These are phyloP conservation scores for Trichoplax adhaerens DNA, from an alignment of 37 sponge, comb jelly and placozoan species.

Conservation along the genomic window DNA sequence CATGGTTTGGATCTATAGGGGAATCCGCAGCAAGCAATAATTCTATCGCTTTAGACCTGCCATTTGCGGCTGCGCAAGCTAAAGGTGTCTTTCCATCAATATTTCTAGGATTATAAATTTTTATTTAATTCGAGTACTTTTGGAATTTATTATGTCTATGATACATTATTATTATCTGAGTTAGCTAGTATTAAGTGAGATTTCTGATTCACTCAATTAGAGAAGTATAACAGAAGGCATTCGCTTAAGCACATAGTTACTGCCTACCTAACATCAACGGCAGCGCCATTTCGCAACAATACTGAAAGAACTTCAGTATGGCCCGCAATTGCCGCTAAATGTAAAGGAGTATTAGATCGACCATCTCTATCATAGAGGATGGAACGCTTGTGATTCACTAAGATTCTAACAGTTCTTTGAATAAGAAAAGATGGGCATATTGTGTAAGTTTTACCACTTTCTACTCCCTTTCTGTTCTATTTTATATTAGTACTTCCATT, in stretches of 20 bases:
- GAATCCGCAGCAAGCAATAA: constrained; percentile 10
- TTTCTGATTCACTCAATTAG: too few relatives aligned
- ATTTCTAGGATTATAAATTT: too few relatives aligned
- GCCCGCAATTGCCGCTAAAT: constrained; percentile 10
- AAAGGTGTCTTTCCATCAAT: constrained; percentile 9
- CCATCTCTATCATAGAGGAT: constrained; percentile 70
- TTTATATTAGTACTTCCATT: too few relatives aligned
- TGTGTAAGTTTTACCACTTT: too few relatives aligned
- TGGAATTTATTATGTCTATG: too few relatives aligned
- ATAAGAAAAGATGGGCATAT: too few relatives aligned
- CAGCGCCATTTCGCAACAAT: constrained; percentile 12
- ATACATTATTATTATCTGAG: too few relatives aligned
- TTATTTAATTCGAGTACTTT: too few relatives aligned
- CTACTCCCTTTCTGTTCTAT: too few relatives aligned
- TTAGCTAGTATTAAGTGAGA: too few relatives aligned
- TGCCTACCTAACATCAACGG: background rate
- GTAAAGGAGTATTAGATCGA: constrained; percentile 41
- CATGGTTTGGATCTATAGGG: constrained; percentile 10
- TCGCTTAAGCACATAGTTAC: too few relatives aligned
- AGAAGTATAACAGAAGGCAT: too few relatives aligned
- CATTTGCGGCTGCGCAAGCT: constrained; percentile 12
- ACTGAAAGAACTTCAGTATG: constrained; percentile 2
- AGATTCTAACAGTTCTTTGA: background rate
- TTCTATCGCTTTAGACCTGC: constrained; percentile 6
- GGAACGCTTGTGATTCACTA: background rate